phyloP scores from a whole-genome alignment of 1,140 invertebrate species.

The Drosophila grimshawi region DNA sequence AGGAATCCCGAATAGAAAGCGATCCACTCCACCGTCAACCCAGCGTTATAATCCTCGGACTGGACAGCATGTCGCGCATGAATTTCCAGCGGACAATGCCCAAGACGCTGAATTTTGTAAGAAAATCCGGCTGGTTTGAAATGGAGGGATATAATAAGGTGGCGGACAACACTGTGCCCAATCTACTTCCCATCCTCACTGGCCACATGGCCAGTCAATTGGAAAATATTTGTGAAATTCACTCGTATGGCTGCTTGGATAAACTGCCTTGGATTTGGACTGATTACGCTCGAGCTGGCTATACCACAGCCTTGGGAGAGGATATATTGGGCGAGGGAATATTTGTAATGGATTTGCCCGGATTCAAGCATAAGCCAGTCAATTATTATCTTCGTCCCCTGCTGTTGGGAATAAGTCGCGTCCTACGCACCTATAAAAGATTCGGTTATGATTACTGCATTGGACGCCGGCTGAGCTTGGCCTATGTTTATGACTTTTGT shows the following conservation, averaged over 20 bases:
- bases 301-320: conserved; percentile 91
- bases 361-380: conserved; percentile 90
- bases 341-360: conserved; percentile 91
- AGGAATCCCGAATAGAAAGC: neutral
- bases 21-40: conserved; percentile 2
- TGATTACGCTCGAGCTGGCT: conserved; percentile 86
- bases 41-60: conserved; percentile 58
- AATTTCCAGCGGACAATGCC: conserved; percentile 80
- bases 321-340: conserved; percentile 89
- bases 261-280: conserved; percentile 38
- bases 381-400: conserved; percentile 93
- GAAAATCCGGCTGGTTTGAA: conserved; percentile 49
- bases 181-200: conserved; percentile 36
- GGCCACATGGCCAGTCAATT: neutral
- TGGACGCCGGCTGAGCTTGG: conserved; percentile 86
- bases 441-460: conserved; percentile 82
- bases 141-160: conserved; percentile 67
- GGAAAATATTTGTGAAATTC: neutral
- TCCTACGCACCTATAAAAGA: neutral
- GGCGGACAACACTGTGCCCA: conserved; percentile 19
- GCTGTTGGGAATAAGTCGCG: conserved; percentile 86
- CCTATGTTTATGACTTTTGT: conserved; percentile 86
- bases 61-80: conserved; percentile 65
- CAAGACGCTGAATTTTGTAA: conserved; percentile 43
- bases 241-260: neutral